Evolutionary conservation across 2,888 invertebrate species (phyloP), one percentile per base, ranked within the genome.

Genomic region (Dryadula phaetusa): DNA sequence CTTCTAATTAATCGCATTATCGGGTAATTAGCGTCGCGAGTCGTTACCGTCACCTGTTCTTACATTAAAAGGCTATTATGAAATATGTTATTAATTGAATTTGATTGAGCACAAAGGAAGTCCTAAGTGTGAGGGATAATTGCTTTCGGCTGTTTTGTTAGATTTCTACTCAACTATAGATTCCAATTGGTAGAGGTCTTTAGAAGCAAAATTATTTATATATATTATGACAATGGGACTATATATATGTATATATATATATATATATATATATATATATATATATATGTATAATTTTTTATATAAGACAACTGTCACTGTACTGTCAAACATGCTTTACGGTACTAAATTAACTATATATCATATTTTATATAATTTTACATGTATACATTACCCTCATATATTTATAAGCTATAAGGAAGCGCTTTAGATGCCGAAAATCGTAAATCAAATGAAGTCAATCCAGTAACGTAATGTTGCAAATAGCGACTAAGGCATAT

Each of bases 1-100:
- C 69, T 69, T 68, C 70, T 62, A 69, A 67, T 70, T 66, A 69
- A 68, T 67, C 67, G 69, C 67, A 72, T 75, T 74, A 72, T 70
- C 67, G 62, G 61, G 62, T 72, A 75, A 75, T 75, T 75, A 75
- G 72, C 70, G 67, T 40, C 64, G 62, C 56, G 53, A 64, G 71
- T 67, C 71, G 66, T 72, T 70, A 71, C 37, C 60, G 25, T 60
- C 71, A 73, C 72, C 72, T 72, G 73, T 56, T 62, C 46, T 64
- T 60, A 56, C 58, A 64, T 62, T 61, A 67, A 60, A 49, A 54
- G 46, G 22, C 60, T 22, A 53, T 53, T 63, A 64, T 62, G 52
- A 62, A 62, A 42, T 58, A 49, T 12, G 16, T 47, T 25, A 18
- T 46, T 49, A 56, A 62, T 64, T 61, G 32, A 25, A 47, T 58